Conservation (phyloP, 1,140 invertebrate genomes). For the Ooceraea biroi region DNA sequence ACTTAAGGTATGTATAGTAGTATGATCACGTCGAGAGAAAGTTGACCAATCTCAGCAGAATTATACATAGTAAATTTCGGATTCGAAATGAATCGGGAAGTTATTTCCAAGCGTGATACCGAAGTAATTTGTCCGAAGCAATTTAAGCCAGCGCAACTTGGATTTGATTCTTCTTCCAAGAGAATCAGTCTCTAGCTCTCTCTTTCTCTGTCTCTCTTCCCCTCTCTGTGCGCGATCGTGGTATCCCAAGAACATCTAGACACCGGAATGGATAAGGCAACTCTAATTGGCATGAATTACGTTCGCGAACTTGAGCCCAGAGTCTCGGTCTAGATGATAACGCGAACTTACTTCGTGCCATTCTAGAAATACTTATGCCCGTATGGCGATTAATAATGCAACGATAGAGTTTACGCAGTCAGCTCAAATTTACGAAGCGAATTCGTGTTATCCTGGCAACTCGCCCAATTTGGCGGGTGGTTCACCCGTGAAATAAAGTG, state of each 20-base stretch:
- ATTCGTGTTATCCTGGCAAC: conserved; percentile 3
- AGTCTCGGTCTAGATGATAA: conserved; percentile 41
- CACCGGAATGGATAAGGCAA: conserved; percentile 47
- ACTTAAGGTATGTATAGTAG: not conserved
- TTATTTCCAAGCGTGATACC: conserved; percentile 40
- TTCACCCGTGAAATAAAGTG: conserved; percentile 23
- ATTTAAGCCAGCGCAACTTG: conserved; percentile 37
- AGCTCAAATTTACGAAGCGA: conserved; percentile 59
- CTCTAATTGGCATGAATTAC: conserved; percentile 63
- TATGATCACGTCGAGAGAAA: conserved; percentile 11
- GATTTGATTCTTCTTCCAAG: conserved; percentile 42
- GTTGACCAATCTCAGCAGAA: conserved; percentile 23
- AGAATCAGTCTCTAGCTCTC: not conserved
- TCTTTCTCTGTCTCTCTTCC: too few species aligned
- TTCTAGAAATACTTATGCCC: conserved; percentile 32
- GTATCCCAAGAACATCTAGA: conserved; percentile 39
- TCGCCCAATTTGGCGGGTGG: conserved; percentile 38
- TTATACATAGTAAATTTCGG: conserved; percentile 34
- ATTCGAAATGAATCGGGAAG: conserved; percentile 40
- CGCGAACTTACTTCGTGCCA: conserved; percentile 27
- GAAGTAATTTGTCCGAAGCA: conserved; percentile 44
- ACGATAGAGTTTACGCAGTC: conserved; percentile 14
- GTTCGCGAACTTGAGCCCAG: conserved; percentile 28
- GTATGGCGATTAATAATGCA: conserved; percentile 43
- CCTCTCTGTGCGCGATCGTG: not conserved